These are phyloP conservation scores for Chloroclysta siterata DNA, from an alignment of 2,888 invertebrate species.

Conservation along the genomic window DNA sequence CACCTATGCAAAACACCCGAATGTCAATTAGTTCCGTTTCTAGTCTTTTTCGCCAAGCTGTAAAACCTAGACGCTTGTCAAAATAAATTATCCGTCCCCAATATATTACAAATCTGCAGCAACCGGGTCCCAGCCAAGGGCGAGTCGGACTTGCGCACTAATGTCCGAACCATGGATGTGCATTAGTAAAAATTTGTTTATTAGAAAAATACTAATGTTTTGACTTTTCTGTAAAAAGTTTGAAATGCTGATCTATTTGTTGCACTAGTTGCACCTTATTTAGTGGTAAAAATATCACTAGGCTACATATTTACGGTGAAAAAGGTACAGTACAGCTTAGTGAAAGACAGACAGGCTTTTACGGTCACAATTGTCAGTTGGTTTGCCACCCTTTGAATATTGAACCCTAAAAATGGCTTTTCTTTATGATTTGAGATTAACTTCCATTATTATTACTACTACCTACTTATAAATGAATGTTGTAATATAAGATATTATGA, in stretches of 20 bases:
- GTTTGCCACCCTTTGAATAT: background rate
- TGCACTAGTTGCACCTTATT: too few relatives aligned
- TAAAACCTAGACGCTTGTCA: too few relatives aligned
- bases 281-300: too few relatives aligned
- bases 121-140: background rate
- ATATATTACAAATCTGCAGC: background rate
- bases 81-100: constrained; percentile 19
- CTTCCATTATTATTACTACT: constrained; percentile 17
- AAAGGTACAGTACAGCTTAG: too few relatives aligned
- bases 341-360: too few relatives aligned
- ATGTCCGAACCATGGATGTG: too few relatives aligned
- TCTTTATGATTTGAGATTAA: constrained; percentile 25
- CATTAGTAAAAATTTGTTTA: too few relatives aligned
- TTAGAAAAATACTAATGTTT: too few relatives aligned
- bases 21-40: too few relatives aligned
- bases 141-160: background rate
- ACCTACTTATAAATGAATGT: constrained; percentile 12
- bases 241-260: background rate
- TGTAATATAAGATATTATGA: constrained; percentile 29
- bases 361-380: background rate
- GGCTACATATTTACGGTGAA: too few relatives aligned
- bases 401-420: background rate
- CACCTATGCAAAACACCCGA: too few relatives aligned
- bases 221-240: background rate
- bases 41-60: too few relatives aligned